Evolutionary conservation across 1,140 invertebrate genomes (phyloP).

Genomic region (roundworm (Caenorhabditis elegans)): WBcel235 BX284606.5:17054001-17054500

Average conservation of each 20-base stretch:
- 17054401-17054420: no score
- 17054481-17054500: no score
- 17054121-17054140: slow-evolving; percentile 28
- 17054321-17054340: not conserved
- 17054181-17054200: no score
- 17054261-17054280: slow-evolving; percentile 32
- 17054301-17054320: not conserved
- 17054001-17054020: not conserved
- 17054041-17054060: not conserved
- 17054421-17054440: no score
- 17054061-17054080: not conserved
- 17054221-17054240: not conserved
- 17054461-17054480: no score
- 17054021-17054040: no score
- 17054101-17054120: not conserved
- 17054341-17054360: not conserved
- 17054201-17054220: not conserved
- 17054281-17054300: slow-evolving; percentile 33
- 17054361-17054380: no score
- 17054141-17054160: not conserved
- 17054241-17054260: not conserved
- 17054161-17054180: no score
- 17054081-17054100: not conserved
- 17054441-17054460: no score
- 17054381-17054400: not conserved